Evolutionary conservation across 2,888 invertebrate genomes (phyloP).

Genomic region (Amphiduros pacificus): DNA sequence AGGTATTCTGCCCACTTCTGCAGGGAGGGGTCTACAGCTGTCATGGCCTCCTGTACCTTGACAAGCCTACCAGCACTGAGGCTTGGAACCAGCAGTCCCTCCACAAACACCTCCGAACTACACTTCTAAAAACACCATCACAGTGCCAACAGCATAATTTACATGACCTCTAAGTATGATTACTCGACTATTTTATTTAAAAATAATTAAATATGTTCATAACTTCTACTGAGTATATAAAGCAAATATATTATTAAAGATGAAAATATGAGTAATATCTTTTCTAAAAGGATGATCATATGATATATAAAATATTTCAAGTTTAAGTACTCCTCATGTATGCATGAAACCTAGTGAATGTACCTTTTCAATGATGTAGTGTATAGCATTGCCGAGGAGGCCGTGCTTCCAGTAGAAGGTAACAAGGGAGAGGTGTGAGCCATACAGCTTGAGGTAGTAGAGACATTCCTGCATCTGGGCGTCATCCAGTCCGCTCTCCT

Average conservation of each 20-base stretch:
- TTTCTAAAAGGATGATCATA: no score
- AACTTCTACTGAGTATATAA: no score
- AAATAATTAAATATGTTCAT: not conserved
- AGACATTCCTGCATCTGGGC: constrained; percentile 69
- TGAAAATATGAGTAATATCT: no score
- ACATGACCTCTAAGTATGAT: not conserved
- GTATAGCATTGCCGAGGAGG: constrained; percentile 70
- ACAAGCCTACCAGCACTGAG: constrained; percentile 47
- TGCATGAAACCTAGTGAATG: no score
- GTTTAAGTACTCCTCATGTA: no score
- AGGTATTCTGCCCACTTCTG: constrained; percentile 51
- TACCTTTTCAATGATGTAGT: constrained; percentile 67
- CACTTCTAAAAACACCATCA: constrained; percentile 13
- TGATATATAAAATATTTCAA: no score
- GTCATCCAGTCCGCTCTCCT: constrained; percentile 44
- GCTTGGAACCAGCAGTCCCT: constrained; percentile 52
- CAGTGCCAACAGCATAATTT: no score
- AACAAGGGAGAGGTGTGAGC: constrained; percentile 74
- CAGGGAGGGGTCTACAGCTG: constrained; percentile 50
- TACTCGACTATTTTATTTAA: not conserved
- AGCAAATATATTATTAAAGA: no score
- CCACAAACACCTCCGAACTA: constrained; percentile 53
- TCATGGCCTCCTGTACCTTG: constrained; percentile 49
- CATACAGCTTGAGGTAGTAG: constrained; percentile 80
- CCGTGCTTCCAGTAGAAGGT: constrained; percentile 77